Evolutionary conservation across 2,888 invertebrate genomes (phyloP).

Genomic region (Amblyjoppa proteus): DNA sequence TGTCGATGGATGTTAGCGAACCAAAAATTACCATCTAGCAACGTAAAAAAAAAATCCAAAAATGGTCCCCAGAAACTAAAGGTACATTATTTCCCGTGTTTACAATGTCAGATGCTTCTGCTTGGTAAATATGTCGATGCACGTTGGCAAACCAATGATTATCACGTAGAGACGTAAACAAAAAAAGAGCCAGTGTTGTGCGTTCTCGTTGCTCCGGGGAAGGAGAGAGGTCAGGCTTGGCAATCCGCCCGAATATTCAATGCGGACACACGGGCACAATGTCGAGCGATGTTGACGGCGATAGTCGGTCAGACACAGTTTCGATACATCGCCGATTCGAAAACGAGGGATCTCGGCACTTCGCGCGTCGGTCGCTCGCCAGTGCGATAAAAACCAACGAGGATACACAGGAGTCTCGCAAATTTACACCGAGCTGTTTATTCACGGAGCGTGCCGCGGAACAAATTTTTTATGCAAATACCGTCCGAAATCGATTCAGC

Average conservation of each 20-base stretch:
- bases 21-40: neutral
- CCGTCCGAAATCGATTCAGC: neutral
- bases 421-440: neutral
- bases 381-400: constrained; percentile 5
- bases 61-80: too few relatives aligned
- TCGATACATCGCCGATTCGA: neutral
- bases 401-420: neutral
- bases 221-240: constrained; percentile 42
- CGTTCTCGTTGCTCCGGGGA: constrained; percentile 6
- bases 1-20: neutral
- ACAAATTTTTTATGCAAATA: neutral
- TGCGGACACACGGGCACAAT: neutral
- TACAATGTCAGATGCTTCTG: too few relatives aligned
- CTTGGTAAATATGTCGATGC: neutral
- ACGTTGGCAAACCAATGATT: neutral
- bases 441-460: neutral
- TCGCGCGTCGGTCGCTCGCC: neutral
- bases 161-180: neutral
- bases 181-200: neutral
- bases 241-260: constrained; percentile 27
- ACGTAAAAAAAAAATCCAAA: too few relatives aligned
- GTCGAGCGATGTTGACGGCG: constrained; percentile 11
- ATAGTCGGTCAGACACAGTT: constrained; percentile 11
- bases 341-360: neutral
- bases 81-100: too few relatives aligned